These are phyloP conservation scores for Heteractis magnifica DNA, from an alignment of 92 coral and sea anemone genomes.

Conservation along the genomic window DNA sequence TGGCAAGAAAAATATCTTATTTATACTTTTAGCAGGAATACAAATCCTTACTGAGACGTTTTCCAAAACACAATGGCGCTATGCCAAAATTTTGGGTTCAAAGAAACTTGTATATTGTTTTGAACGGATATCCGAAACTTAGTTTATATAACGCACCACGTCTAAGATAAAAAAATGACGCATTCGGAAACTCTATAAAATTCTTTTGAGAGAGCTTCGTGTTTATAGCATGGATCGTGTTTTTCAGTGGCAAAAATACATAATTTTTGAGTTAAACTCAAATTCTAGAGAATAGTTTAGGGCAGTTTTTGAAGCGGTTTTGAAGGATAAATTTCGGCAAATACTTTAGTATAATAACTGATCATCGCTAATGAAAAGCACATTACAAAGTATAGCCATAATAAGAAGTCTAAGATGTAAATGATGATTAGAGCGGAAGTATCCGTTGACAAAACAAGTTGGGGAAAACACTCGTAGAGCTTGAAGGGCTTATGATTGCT, in stretches of 20 bases:
- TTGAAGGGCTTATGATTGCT: neutral
- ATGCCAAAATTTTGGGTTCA: conserved; percentile 14
- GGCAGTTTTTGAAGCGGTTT: no score
- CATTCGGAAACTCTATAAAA: neutral
- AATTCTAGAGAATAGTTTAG: no score
- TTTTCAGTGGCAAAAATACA: no score
- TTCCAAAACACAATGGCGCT: conserved; percentile 8
- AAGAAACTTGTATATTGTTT: neutral
- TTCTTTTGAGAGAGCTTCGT: neutral
- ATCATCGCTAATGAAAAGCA: no score
- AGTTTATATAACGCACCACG: neutral
- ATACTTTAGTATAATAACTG: no score
- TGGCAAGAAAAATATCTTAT: neutral
- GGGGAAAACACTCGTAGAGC: no score
- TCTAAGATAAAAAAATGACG: neutral
- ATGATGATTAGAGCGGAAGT: no score
- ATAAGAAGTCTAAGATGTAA: no score
- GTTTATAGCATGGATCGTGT: neutral
- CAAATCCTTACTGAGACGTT: neutral
- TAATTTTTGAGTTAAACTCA: no score
- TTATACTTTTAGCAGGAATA: neutral
- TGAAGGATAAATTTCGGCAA: no score
- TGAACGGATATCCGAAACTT: neutral
- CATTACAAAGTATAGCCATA: no score
- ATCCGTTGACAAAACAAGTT: no score